Base-by-base conservation (phyloP, 2,888 invertebrate species). In the Agriotes lineatus region DNA sequence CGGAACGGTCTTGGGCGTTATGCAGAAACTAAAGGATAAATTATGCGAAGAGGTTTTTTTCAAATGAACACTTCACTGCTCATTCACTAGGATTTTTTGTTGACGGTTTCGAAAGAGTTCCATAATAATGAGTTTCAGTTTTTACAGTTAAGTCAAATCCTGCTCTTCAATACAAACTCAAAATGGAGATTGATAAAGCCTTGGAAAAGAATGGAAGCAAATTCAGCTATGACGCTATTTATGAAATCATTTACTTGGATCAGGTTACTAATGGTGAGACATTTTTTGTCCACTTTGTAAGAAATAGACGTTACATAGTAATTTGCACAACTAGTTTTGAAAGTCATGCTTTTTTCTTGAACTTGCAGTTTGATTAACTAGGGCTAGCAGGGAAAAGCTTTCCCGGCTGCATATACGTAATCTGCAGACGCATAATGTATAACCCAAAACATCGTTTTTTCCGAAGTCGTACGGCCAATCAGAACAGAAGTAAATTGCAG, bases 101-200 rank as follows among this genome's bases (percentile, higher is more conserved):
- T 0, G 87, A 86, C 35, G 86, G 86, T 1, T 86, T 82, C 70
- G 86, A 86, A 73, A 86, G 0, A 85, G 85, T 10, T 83, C 85
- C 0, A 78, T 81, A 0, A 81, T 83, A 0, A 72, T 86, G 39
- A 80, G 80, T 44, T 85, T 82, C 57, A 64, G 81, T 1, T 75
- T 82, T 1, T 85, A 82, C 71, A 84, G 22, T 70, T 87, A n/a
- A 85, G 86, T 0, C 57, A 3, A 78, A 86, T 73, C 78, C 75
- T 0, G 78, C 83, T 0, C 70, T 84, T 0, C 87, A 87, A 69
- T 74, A 81, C 0, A 85, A 79, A 71, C 67, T 86, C 4, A 78
- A 83, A 9, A n/a, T 77, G 1, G 86, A 87, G 74, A 77, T 87
- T 3, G 71, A 76, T 0, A 45, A 69, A 0, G 73, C 77, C 2